Conservation (phyloP, 2,888 invertebrate genomes). For the Acanthosepion pharaonis region DNA sequence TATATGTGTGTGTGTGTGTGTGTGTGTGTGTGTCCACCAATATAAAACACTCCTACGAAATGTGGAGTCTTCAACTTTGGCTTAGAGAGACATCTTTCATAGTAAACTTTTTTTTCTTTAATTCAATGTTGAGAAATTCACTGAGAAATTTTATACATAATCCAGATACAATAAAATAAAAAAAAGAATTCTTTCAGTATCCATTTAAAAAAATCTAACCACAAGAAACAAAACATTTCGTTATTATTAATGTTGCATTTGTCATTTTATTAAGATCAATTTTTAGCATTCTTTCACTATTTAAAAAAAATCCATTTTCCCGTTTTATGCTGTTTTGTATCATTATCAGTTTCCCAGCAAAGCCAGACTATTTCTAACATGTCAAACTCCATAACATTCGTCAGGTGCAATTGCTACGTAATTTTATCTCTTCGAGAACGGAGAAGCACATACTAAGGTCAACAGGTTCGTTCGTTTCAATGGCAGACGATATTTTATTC, state of each 20-base stretch:
- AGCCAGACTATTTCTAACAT: neutral
- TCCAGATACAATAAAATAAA: neutral
- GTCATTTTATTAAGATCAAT: neutral
- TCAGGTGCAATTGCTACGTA: neutral
- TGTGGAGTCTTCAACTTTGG: too few relatives aligned
- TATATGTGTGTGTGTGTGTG: neutral
- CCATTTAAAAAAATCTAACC: neutral
- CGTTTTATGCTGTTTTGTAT: neutral
- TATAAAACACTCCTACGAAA: too few relatives aligned
- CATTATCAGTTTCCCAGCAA: neutral
- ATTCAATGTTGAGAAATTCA: neutral
- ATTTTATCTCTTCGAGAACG: neutral
- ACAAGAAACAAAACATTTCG: neutral
- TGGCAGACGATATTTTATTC: conserved; percentile 33
- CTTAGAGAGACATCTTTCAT: too few relatives aligned
- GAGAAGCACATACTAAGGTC: conserved; percentile 33
- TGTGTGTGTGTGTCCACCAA: neutral
- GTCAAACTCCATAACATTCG: neutral
- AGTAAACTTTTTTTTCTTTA: too few relatives aligned
- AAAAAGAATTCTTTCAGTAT: neutral
- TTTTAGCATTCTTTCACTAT: neutral
- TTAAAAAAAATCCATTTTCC: neutral
- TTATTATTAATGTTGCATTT: neutral
- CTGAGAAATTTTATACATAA: neutral
- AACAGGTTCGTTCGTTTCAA: neutral